Evolutionary conservation across 2,888 invertebrate species (phyloP).

Genomic region (Acleris sparsana): DNA sequence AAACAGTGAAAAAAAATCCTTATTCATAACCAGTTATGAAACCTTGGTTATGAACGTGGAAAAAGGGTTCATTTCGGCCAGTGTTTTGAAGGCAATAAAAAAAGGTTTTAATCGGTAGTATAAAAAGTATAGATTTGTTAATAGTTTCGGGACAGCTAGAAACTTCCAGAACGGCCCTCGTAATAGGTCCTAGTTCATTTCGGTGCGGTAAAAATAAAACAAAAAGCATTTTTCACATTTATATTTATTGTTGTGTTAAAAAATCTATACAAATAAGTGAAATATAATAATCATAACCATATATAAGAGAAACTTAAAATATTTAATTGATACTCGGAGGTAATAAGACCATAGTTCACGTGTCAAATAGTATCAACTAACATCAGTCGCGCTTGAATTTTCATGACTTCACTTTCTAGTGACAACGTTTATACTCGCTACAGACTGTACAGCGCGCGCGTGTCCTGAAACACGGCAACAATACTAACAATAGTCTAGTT

Average conservation of each 20-base stretch:
- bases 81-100: too few relatives aligned
- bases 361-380: constrained; percentile 76
- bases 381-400: constrained; percentile 71
- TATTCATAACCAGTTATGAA: too few relatives aligned
- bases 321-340: constrained; percentile 83
- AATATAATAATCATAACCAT: constrained; percentile 78
- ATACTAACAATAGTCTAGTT: constrained; percentile 70
- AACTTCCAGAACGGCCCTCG: too few relatives aligned
- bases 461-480: constrained; percentile 70
- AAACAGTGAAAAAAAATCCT: too few relatives aligned
- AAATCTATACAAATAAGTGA: constrained; percentile 83
- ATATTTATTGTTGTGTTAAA: constrained; percentile 83
- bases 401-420: constrained; percentile 56
- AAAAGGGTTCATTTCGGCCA: too few relatives aligned
- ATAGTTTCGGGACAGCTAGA: too few relatives aligned
- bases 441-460: constrained; percentile 58
- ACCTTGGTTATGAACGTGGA: too few relatives aligned
- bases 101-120: too few relatives aligned
- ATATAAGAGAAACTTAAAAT: constrained; percentile 72
- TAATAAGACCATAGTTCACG: constrained; percentile 79
- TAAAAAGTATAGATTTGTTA: too few relatives aligned
- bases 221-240: constrained; percentile 76
- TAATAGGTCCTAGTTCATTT: too few relatives aligned
- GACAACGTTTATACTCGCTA: constrained; percentile 52
- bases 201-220: constrained; percentile 56